Conservation (phyloP, 1,140 invertebrate genomes). For the Nixonia krombeini region DNA sequence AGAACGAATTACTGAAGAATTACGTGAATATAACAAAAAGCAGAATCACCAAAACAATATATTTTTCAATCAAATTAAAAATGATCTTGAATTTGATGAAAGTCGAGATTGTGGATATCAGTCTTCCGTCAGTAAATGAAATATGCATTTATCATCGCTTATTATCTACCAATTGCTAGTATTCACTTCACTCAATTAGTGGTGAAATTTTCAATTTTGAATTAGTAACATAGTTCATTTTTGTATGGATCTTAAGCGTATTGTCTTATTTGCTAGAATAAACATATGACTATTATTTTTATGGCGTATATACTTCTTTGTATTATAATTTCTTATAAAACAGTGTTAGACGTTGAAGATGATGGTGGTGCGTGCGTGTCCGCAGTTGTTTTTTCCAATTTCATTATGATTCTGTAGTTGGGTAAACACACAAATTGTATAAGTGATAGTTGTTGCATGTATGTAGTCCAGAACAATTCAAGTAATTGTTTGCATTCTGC, state of each 20-base stretch:
- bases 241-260: too few relatives aligned
- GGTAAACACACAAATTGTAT: constrained; percentile 46
- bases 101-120: constrained; percentile 56
- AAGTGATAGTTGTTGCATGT: constrained; percentile 52
- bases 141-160: neutral
- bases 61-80: constrained; percentile 14
- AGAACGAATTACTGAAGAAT: constrained; percentile 47
- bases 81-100: constrained; percentile 41
- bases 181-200: too few relatives aligned
- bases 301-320: too few relatives aligned
- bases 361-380: constrained; percentile 6
- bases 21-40: constrained; percentile 35
- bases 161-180: too few relatives aligned
- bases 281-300: too few relatives aligned
- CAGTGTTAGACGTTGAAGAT: neutral
- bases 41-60: neutral
- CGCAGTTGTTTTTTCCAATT: constrained; percentile 10
- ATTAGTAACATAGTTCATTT: too few relatives aligned
- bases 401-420: constrained; percentile 47
- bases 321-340: too few relatives aligned
- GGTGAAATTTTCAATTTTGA: too few relatives aligned
- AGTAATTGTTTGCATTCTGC: constrained; percentile 45
- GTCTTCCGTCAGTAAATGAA: constrained; percentile 57
- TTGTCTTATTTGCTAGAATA: too few relatives aligned
- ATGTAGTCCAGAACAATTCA: constrained; percentile 49